Base-by-base conservation (phyloP, 2,888 invertebrate genomes). In the Hipparchia sbordonii region DNA sequence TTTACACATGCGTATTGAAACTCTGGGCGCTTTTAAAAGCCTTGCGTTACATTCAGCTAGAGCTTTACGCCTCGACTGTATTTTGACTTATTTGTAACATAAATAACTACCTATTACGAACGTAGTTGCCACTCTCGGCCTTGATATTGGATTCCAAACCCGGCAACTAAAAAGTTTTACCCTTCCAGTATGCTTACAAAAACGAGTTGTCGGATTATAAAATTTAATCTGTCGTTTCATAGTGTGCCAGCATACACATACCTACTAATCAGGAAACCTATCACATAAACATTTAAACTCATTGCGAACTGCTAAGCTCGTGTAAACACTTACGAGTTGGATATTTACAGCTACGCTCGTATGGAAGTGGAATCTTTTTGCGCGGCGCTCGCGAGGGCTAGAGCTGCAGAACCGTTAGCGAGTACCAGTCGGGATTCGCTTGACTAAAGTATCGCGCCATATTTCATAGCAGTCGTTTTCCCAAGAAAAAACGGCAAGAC, bases 401-500 rank as follows among this genome's bases (percentile, higher is more conserved):
- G 76, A 67, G 71, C 73, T 70, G 70, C 61, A 66, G 73, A 72
- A 79, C 77, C 79, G 79, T 79, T 79, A 79, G 66, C 67, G 65
- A 75, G 6, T 57, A 23, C 57, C 77, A 72, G 72, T 71, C 60
- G 73, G 77, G 79, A 78, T 78, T 77, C 79, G 78, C 79, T 78
- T 71, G 78, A 77, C 78, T 79, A 77, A 77, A 79, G 77, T 75
- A 77, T 76, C 76, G 74, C 76, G 76, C 76, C 77, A 78, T 78
- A 77, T 78, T 80, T 73, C 74, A 78, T 78, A 76, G 75, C 75
- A 71, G 76, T 57, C 75, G 76, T 77, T 76, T 75, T 78, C 71
- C 75, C 76, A 75, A 78, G 75, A 77, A 77, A 79, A 80, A 82
- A 81, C 72, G 63, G 72, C 72, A 70, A 73, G 79, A 78, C 80